phyloP scores from a whole-genome alignment of 2,113 vertebrate genomes.

The Sylvilagus bachmani region DNA sequence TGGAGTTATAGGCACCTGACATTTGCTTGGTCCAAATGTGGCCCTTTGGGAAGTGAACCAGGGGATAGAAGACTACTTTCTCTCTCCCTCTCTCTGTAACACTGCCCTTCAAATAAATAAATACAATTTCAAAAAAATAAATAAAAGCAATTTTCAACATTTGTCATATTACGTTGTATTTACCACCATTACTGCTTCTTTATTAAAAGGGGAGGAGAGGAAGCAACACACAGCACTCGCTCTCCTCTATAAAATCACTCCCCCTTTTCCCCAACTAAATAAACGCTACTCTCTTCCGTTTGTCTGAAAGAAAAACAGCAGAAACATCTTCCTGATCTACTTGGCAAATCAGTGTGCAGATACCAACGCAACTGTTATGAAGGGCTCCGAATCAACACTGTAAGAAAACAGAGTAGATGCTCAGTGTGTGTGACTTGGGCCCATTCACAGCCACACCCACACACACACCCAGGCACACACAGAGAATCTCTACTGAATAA shows the following conservation, averaged over 20 bases:
- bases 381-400: conserved; percentile 64
- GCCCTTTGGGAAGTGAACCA: no score
- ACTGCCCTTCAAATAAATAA: no score
- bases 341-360: conserved; percentile 54
- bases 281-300: conserved; percentile 16
- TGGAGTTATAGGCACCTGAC: no score
- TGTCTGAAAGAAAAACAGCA: conserved; percentile 61
- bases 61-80: no score
- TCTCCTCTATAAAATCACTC: conserved; percentile 36
- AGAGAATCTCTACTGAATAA: not conserved
- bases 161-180: conserved; percentile 40
- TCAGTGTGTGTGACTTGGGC: not conserved
- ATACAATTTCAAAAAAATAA: no score
- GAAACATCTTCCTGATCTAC: not conserved
- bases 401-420: conserved; percentile 64
- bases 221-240: not conserved
- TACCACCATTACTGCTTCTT: conserved; percentile 47
- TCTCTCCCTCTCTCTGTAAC: no score
- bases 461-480: not conserved
- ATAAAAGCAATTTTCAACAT: conserved; percentile 50
- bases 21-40: no score
- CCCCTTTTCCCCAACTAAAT: not conserved
- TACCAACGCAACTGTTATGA: conserved; percentile 60
- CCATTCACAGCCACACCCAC: conserved; percentile 63
- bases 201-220: not conserved